Base-by-base conservation (phyloP, 2,888 invertebrate species). In the Dichetophora obliterata region DNA sequence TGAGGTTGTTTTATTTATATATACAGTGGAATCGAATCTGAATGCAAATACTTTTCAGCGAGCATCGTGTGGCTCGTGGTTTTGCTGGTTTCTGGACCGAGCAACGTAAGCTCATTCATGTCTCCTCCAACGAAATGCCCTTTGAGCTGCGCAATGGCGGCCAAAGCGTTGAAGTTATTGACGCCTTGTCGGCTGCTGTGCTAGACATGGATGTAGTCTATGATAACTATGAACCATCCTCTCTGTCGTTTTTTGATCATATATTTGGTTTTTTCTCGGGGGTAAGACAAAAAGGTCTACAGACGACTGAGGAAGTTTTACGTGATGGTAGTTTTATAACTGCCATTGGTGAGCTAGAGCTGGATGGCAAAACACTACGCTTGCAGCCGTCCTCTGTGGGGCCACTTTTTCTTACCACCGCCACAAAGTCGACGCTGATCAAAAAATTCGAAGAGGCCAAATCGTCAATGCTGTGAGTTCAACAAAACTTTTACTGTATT, bases 31-130 rank as follows among this genome's bases (percentile, higher is more conserved):
- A 71, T 2, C 63, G 19, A 9, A 31, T 22, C 65, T 22, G 3
- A 22, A 22, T 54, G n/a, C 2, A 54, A 22, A 19, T 9, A 27
- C 31, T 52, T 73, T 76, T 0, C 81, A 94, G 94, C 84, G 95
- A 96, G 89, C 95, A 95, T 90, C 93, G 95, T 5, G 92, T 95
- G 80, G 94, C 95, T n/a, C 91, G 95, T 83, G 94, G 93, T 48
- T 93, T 94, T 5, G 93, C 94, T n/a, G 96, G 96, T 5, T 95
- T 95, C 89, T 96, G 96, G 96, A 93, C 94, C 0, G 95, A 96
- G 83, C 94, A 94, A 84, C 93, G 94, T 54, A 92, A 94, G 80
- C 92, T 94, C 1, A 93, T 96, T 79, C 94, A 95, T 84, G 94
- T 95, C 84, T 93, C 94, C 11, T 93, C 92, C 85, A 95, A 96